Evolutionary conservation across 2,888 invertebrate species (phyloP), one percentile per base, ranked within the genome.

Genomic region (Dryocosmus kuriphilus): DNA sequence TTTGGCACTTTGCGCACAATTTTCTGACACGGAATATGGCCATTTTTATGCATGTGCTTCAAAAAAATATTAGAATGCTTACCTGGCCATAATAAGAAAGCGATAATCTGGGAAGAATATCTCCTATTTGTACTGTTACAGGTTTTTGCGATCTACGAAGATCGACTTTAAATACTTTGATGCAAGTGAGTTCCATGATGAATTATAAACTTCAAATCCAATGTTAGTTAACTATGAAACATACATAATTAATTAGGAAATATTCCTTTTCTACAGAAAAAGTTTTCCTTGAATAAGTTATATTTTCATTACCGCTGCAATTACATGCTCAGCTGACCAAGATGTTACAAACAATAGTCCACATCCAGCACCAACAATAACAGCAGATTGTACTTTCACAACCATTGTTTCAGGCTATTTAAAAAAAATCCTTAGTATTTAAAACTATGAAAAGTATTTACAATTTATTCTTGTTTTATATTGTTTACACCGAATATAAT

Each of bases 111-210:
- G 51, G 51, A 32, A 80, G 65, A 16, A 78, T 51, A 4, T 76
- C 75, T 30, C 74, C 74, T 38, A 80, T 74, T 30, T 61, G 63
- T 4, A 85, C 78, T 1, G 55, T 46, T 19, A 80, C 51, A 22
- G 80, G 82, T 41, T 78, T 79, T 38, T 82, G 83, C 3, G 82
- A 77, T 77, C 82, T 81, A 9, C 61, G 77, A 38, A 79, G 62
- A 80, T 76, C 32, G 76, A 63, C 46, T 24, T 76, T 9, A 71
- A 14, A 1, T 2, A 19, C n/a, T 32, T 51, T 19, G 51, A 6
- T 6, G 51, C 9, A 1, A 51, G 71, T 71, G n/a, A 30, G n/a
- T 51, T 51, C 71, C 71, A 71, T 41, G 71, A 71, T 19, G 71
- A 30, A 51, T 71, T 71, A 51, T 71, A 71, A 30, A 71, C 46